Evolutionary conservation across 2,113 vertebrate species (phyloP), one percentile per base, ranked within the genome.

Genomic region (Myocastor coypus): DNA sequence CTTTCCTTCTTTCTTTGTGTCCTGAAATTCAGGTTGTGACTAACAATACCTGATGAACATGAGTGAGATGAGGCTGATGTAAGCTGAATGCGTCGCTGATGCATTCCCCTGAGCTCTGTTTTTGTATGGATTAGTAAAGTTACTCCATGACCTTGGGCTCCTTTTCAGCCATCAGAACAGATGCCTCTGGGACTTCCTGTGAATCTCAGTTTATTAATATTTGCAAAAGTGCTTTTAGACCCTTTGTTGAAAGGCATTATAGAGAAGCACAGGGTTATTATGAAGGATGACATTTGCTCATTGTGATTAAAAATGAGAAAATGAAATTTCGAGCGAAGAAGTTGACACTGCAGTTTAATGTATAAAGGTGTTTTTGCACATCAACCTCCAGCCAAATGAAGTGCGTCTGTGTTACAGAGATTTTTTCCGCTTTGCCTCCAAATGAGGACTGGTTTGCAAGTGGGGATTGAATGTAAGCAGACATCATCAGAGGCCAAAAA

Each of bases 291-390:
- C 97, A 98, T 98, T 97, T 97, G 96, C 96, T 98, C 91, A 87
- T 96, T 97, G 95, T 97, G 97, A 97, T 98, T 97, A 97, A 97
- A 98, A 97, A 96, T 96, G 97, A 97, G 96, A 97, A 98, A 98
- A 97, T 97, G 96, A 97, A 97, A 97, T 97, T 97, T 96, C 92
- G 91, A 97, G 95, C 92, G 81, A 94, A 87, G 92, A 96, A 97
- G 96, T 97, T 96, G 91, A 26, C 52, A 96, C 84, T 69, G 87
- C 30, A 64, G 96, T 96, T 95, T 92, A 97, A 17, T 50, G 69
- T 95, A n/a, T 34, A 97, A 97, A 97, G 96, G 97, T 97, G 94
- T 97, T 94, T 96, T 88, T 94, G 86, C 81, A 40, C 87, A 37
- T 92, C 96, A 71, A 89, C 42, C 83, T 90, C n/a, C 85, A 91